Evolutionary conservation across 2,797 vertebrate species (phyloP).

Genomic region (Clarias fuscus): DNA sequence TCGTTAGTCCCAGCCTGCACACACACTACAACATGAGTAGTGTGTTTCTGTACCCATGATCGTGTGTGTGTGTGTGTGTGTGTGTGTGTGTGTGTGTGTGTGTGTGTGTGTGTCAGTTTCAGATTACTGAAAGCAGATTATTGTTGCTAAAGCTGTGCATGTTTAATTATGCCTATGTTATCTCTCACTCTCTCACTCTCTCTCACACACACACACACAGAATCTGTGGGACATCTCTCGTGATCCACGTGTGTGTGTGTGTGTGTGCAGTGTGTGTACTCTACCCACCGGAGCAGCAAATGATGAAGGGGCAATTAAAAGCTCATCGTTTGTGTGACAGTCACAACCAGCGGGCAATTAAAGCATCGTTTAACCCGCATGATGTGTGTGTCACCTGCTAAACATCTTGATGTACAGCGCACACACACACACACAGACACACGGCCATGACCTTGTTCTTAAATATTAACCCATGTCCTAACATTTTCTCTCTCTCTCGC

Average conservation of each 20-base stretch:
- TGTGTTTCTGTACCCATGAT: not conserved
- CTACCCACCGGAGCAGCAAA: constrained; percentile 67
- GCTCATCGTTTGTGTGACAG: constrained; percentile 65
- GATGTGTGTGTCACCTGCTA: constrained; percentile 62
- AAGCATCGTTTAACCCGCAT: constrained; percentile 64
- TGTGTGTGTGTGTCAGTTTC: constrained; percentile 27
- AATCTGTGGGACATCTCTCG: no score
- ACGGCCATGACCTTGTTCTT: not conserved
- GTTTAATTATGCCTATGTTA: constrained; percentile 85
- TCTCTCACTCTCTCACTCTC: not conserved
- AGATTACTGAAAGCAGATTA: constrained; percentile 88
- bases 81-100: constrained; percentile 26
- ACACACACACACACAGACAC: not conserved
- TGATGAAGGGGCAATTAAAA: constrained; percentile 69
- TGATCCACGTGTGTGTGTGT: not conserved
- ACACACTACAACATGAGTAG: constrained; percentile 43
- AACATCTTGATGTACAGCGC: constrained; percentile 12
- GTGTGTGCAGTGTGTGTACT: not conserved
- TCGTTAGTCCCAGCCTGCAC: constrained; percentile 52
- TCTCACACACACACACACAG: not conserved
- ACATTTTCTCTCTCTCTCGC: not conserved
- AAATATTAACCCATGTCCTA: not conserved
- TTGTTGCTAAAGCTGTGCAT: constrained; percentile 84
- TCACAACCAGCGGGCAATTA: constrained; percentile 65
- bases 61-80: not conserved